phyloP scores from a whole-genome alignment of 1,140 invertebrate species.

The Sycophaga agraensis region DNA sequence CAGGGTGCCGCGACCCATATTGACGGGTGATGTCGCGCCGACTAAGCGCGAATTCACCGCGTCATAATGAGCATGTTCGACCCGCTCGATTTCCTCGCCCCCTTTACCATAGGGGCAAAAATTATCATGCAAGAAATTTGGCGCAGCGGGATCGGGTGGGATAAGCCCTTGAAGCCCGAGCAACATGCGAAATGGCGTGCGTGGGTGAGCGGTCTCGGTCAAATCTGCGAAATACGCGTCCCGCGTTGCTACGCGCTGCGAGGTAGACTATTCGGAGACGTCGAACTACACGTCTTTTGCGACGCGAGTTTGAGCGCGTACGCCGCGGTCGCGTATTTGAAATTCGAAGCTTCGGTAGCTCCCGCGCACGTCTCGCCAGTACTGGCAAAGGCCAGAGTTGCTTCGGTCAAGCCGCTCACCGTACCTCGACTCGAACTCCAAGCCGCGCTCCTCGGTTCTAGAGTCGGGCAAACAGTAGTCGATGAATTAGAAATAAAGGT shows the following conservation, averaged over 20 bases:
- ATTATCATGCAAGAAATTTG: background rate
- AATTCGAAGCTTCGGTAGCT: background rate
- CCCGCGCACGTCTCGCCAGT: background rate
- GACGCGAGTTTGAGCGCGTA: too few species aligned
- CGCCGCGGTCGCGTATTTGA: background rate
- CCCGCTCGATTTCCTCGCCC: background rate
- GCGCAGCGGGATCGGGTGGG: background rate
- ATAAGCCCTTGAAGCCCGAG: background rate
- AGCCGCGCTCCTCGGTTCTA: background rate
- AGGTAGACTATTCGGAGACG: too few species aligned
- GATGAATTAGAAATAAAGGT: background rate
- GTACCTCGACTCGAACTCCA: background rate
- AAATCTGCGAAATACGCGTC: background rate
- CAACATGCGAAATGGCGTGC: background rate
- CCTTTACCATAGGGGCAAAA: background rate
- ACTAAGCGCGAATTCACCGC: background rate
- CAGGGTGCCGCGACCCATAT: background rate
- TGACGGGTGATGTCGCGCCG: too few species aligned
- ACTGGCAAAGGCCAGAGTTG: background rate
- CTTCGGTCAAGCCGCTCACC: background rate
- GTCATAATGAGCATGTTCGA: background rate
- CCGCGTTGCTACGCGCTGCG: too few species aligned
- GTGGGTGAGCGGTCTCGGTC: background rate
- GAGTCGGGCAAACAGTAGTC: background rate
- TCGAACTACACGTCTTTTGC: background rate